A percentile compares a stretch with the other conserved stretches of the same genome.
phyloP scores from a whole-genome alignment of 2,797 vertebrate genomes.

The Pterois miles region DNA sequence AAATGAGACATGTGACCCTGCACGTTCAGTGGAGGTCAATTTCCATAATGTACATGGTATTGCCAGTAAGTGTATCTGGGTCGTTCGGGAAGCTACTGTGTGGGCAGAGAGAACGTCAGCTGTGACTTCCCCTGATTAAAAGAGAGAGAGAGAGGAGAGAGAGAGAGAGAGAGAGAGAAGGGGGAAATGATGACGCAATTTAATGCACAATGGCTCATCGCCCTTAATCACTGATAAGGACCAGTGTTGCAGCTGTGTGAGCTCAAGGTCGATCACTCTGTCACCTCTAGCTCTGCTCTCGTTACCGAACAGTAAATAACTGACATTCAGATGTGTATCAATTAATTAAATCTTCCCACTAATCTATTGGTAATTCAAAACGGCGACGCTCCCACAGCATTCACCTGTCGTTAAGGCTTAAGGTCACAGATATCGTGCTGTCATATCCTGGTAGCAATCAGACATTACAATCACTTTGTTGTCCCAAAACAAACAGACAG shows the following conservation, averaged over 20 bases:
- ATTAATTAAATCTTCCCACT: conserved; percentile 24
- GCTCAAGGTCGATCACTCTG: conserved; percentile 11
- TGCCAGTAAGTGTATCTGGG: not conserved
- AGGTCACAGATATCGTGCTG: conserved; percentile 13
- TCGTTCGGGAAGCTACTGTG: conserved; percentile 11
- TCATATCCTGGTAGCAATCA: not conserved
- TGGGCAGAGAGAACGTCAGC: conserved; percentile 18
- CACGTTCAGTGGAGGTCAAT: not conserved
- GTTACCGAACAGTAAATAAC: not conserved
- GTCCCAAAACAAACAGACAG: not conserved
- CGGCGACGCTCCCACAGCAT: not conserved
- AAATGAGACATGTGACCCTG: not conserved
- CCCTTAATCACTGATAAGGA: conserved; percentile 36
- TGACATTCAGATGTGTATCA: conserved; percentile 36
- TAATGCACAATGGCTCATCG: conserved; percentile 18
- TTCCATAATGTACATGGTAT: too few species aligned
- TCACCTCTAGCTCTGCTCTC: not conserved
- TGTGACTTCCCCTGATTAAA: conserved; percentile 38
- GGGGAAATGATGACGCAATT: not conserved
- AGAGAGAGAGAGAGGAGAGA: not conserved
- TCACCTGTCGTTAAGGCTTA: not conserved
- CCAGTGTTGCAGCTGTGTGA: conserved; percentile 1
- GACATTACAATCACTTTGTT: not conserved
- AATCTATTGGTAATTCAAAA: conserved; percentile 10
- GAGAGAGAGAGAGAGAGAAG: not conserved